These are phyloP conservation scores for Zygaena filipendulae DNA, from an alignment of 2,888 invertebrate genomes.

Conservation along the genomic window DNA sequence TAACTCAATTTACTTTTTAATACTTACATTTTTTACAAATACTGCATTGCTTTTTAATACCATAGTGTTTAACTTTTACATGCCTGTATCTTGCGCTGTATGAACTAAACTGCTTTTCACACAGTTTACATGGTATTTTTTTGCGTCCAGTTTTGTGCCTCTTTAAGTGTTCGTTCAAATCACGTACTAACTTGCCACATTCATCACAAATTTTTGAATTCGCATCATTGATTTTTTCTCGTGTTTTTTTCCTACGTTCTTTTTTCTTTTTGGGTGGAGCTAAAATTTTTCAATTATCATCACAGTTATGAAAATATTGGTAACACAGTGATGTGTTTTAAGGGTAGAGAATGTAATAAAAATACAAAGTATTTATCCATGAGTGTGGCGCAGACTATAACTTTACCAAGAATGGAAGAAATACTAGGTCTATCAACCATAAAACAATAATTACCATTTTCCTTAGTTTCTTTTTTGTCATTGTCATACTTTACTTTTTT, in stretches of 20 bases:
- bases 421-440: too few species aligned
- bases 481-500: slow-evolving; percentile 30
- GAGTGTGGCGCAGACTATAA: too few species aligned
- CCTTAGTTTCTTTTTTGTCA: slow-evolving; percentile 23
- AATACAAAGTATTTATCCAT: too few species aligned
- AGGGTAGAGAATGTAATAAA: slow-evolving; percentile 3
- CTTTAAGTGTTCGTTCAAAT: slow-evolving; percentile 32
- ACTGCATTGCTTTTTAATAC: slow-evolving; percentile 36
- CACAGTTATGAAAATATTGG: too few species aligned
- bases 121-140: slow-evolving; percentile 30
- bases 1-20: too few species aligned
- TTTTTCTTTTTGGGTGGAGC: slow-evolving; percentile 19
- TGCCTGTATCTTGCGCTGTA: slow-evolving; percentile 33
- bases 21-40: slow-evolving; percentile 46
- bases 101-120: slow-evolving; percentile 35
- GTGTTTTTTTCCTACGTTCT: slow-evolving; percentile 20
- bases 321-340: too few species aligned
- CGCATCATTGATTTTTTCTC: slow-evolving; percentile 12
- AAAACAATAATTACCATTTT: slow-evolving; percentile 37
- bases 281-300: slow-evolving; percentile 17
- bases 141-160: slow-evolving; percentile 29
- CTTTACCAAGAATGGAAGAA: too few species aligned
- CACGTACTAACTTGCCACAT: slow-evolving; percentile 40
- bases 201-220: slow-evolving; percentile 35
- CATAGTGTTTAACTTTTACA: slow-evolving; percentile 39